phyloP scores from a whole-genome alignment of 2,113 vertebrate species.

The Lepus timidus region DNA sequence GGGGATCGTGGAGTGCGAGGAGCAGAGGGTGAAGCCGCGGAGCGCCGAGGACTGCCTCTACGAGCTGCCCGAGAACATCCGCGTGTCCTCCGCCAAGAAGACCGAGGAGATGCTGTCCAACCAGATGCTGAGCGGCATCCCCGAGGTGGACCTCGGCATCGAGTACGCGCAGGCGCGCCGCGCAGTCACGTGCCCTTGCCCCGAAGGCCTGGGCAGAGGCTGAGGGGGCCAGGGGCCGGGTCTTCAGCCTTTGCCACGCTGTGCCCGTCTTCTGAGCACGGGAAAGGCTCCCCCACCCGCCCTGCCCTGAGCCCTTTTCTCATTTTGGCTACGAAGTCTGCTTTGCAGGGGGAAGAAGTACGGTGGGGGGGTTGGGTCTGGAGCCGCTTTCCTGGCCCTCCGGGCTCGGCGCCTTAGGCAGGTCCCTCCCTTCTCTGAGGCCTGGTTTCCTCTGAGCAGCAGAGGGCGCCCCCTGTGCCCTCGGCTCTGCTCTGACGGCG shows the following conservation, averaged over 20 bases:
- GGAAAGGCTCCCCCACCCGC: no score
- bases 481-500: accelerated
- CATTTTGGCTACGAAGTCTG: not conserved
- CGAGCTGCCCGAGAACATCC: conserved; percentile 96
- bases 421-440: not conserved
- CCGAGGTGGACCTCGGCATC: conserved; percentile 97
- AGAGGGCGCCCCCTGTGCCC: no score
- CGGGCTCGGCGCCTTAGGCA: not conserved
- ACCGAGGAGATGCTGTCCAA: conserved; percentile 99
- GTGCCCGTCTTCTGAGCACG: no score
- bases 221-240: no score
- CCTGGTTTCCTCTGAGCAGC: not conserved
- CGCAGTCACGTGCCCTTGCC: not conserved
- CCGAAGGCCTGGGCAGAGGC: no score
- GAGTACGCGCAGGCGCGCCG: conserved; percentile 89
- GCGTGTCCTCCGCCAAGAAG: conserved; percentile 97
- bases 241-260: no score
- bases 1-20: conserved; percentile 95
- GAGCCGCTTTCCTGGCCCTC: not conserved
- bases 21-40: conserved; percentile 95
- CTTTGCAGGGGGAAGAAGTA: not conserved
- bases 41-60: conserved; percentile 97
- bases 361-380: no score
- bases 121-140: conserved; percentile 99
- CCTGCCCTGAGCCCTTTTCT: no score